These are phyloP conservation scores for Drosophila subobscura DNA, from an alignment of 1,140 invertebrate genomes.

Conservation along the genomic window DNA sequence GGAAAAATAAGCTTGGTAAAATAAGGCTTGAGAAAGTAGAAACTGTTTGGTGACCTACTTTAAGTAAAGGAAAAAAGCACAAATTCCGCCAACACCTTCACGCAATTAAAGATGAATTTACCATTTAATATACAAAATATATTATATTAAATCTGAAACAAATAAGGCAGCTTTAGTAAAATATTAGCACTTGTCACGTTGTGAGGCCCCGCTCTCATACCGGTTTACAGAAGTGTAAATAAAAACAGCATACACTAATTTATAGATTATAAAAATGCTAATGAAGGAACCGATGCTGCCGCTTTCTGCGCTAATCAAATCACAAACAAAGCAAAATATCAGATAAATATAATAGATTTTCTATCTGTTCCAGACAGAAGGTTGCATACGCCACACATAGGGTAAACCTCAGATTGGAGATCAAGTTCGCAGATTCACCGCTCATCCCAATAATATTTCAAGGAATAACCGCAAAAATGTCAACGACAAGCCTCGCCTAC, in stretches of 20 bases:
- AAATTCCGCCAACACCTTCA: not conserved
- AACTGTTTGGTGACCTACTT: too few relatives aligned
- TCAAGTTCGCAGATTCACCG: not conserved
- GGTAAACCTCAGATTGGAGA: not conserved
- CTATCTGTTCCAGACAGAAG: conserved; percentile 22
- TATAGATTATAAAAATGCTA: conserved; percentile 35
- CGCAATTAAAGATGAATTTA: not conserved
- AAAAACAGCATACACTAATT: not conserved
- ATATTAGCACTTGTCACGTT: conserved; percentile 43
- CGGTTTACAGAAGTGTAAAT: conserved; percentile 39
- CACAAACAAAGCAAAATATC: conserved; percentile 24
- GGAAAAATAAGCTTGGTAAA: too few relatives aligned
- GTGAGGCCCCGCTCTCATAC: conserved; percentile 29
- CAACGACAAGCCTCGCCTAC: conserved; percentile 47
- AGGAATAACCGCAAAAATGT: conserved; percentile 43
- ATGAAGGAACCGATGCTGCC: conserved; percentile 3
- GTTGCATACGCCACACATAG: conserved; percentile 13
- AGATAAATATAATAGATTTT: conserved; percentile 21
- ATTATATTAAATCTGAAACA: not conserved
- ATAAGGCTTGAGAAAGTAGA: too few relatives aligned
- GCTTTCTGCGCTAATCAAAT: conserved; percentile 33
- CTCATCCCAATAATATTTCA: not conserved
- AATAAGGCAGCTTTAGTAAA: conserved; percentile 8
- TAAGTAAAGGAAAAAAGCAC: not conserved
- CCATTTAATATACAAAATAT: not conserved